phyloP scores from a whole-genome alignment of 2,888 invertebrate species.

The Drosophila mimica region DNA sequence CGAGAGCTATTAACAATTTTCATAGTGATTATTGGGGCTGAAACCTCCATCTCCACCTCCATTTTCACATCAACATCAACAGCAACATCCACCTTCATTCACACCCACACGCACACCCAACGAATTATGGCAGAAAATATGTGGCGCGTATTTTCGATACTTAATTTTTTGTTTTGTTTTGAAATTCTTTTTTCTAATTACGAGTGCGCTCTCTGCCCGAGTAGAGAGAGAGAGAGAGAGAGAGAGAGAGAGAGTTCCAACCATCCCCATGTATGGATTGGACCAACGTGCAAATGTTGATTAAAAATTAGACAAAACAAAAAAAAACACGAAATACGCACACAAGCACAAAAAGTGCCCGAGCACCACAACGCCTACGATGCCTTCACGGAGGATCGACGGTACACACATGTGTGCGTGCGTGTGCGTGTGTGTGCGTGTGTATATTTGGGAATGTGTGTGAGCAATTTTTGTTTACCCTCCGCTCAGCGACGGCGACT shows the following conservation, averaged over 20 bases:
- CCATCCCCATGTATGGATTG: conserved; percentile 85
- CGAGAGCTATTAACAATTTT: conserved; percentile 67
- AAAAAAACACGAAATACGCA: conserved; percentile 36
- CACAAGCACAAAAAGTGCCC: conserved; percentile 16
- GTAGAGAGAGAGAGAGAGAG: conserved; percentile 69
- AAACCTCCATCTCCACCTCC: conserved; percentile 29
- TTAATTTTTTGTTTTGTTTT: conserved; percentile 65
- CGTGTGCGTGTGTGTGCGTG: conserved; percentile 19
- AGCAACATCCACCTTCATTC: conserved; percentile 33
- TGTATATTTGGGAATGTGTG: conserved; percentile 36
- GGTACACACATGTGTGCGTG: background rate
- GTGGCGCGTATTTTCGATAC: conserved; percentile 53
- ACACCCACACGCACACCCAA: conserved; percentile 52
- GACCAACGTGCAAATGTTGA: conserved; percentile 81
- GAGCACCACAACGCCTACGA: conserved; percentile 65
- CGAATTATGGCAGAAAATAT: conserved; percentile 55
- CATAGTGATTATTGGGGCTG: conserved; percentile 51
- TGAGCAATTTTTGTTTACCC: conserved; percentile 72
- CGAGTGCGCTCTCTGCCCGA: conserved; percentile 47
- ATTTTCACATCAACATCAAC: conserved; percentile 24
- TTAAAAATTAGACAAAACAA: conserved; percentile 81
- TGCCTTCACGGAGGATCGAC: conserved; percentile 65
- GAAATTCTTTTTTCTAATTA: conserved; percentile 72
- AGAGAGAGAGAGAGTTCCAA: conserved; percentile 73
- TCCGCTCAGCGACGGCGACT: conserved; percentile 52